Conservation (phyloP, 2,888 invertebrate genomes). For the Laspeyria flexula region DNA sequence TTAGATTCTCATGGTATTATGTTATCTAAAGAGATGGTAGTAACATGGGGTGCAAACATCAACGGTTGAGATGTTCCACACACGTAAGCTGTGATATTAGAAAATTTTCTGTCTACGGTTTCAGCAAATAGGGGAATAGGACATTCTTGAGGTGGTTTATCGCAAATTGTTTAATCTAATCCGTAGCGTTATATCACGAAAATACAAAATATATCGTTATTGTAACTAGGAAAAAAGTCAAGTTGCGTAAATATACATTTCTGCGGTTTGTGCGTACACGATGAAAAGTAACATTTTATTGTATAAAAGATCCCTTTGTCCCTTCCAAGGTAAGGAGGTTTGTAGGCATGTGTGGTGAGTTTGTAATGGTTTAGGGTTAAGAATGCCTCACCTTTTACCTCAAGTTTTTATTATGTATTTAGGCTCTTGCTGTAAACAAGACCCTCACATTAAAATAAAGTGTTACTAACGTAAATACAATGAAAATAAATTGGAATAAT, state of each 20-base stretch:
- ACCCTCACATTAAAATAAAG: neutral
- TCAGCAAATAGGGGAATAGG: slow-evolving; percentile 16
- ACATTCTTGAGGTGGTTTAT: slow-evolving; percentile 29
- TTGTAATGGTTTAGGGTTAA: slow-evolving; percentile 5
- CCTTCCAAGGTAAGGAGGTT: slow-evolving; percentile 18
- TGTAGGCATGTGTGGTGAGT: slow-evolving; percentile 7
- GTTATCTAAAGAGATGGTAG: slow-evolving; percentile 7
- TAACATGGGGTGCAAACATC: slow-evolving; percentile 16
- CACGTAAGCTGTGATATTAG: slow-evolving; percentile 25
- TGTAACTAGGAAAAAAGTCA: neutral
- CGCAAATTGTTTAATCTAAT: slow-evolving; percentile 35
- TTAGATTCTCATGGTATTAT: slow-evolving; percentile 6
- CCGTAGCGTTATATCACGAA: slow-evolving; percentile 15
- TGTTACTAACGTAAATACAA: neutral
- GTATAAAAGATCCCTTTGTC: slow-evolving; percentile 23
- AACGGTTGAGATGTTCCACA: slow-evolving; percentile 20
- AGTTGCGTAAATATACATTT: slow-evolving; percentile 10
- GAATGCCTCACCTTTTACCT: neutral
- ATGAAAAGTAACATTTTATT: slow-evolving; percentile 37
- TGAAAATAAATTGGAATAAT: neutral
- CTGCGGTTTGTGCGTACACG: slow-evolving; percentile 22
- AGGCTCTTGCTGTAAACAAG: neutral
- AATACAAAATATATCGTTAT: slow-evolving; percentile 25
- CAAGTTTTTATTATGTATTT: neutral
- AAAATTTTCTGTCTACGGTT: slow-evolving; percentile 21